Percentiles rank a stretch among this genome's conserved stretches.
Evolutionary conservation across 2,113 vertebrate species (phyloP).

Genomic region (Aptenodytes patagonicus): DNA sequence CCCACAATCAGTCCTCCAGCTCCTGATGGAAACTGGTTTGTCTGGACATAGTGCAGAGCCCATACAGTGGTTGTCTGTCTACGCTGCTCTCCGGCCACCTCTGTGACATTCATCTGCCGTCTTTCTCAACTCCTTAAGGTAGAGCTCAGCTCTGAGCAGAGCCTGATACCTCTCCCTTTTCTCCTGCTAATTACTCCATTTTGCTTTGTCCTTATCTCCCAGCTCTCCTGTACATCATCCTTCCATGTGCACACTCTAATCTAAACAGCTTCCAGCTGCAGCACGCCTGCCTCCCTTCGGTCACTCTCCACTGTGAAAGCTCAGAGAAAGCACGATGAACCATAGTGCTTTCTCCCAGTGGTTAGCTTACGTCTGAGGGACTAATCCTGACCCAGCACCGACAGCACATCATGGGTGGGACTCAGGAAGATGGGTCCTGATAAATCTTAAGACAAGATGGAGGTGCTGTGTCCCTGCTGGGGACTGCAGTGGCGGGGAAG

Average conservation of each 20-base stretch:
- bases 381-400: neutral
- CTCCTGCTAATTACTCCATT: neutral
- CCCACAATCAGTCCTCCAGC: neutral
- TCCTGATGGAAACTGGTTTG: neutral
- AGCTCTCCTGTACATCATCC: neutral
- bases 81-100: neutral
- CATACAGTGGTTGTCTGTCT: neutral
- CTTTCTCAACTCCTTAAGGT: neutral
- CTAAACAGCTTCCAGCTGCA: neutral
- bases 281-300: neutral
- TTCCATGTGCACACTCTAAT: neutral
- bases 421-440: neutral
- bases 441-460: neutral
- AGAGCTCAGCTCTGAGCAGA: neutral
- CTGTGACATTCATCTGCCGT: neutral
- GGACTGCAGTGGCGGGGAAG: rapidly evolving
- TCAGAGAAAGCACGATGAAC: neutral
- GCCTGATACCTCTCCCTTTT: neutral
- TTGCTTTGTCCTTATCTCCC: neutral
- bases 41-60: neutral
- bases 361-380: neutral
- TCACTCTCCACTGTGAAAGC: too few species aligned
- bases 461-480: neutral
- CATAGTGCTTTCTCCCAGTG: too few species aligned
- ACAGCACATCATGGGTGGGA: neutral